Evolutionary conservation across 2,113 vertebrate species (phyloP), one percentile per base, ranked within the genome.

Genomic region (Neolamprologus ventralis): DNA sequence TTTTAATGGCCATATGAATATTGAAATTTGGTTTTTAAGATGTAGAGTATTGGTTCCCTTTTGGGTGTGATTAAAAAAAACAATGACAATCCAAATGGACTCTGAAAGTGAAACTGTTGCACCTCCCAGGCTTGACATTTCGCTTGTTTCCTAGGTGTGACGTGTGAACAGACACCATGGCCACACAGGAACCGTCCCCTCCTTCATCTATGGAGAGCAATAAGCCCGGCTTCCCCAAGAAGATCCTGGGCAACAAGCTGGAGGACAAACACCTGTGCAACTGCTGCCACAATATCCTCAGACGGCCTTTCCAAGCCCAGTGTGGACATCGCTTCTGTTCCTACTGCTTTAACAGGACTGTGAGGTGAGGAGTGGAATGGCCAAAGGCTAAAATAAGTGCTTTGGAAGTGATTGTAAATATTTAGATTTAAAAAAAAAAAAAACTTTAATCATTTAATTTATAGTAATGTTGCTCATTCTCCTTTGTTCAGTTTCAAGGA

Each of bases 271-370:
- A 99, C 92, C 96, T 99, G 91, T 99, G 99, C 83, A 98, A 98
- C 0, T 97, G 97, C 55, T 99, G 99, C 80, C 96, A 96, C 92
- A 97, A 98, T 21, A 97, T 99, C 3, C 90, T 99, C 17, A 93
- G 98, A 80, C 95, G 98, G 58, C 99, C 99, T 0, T 97, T 98
- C 78, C 99, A 99, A 87, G 98, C 98, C 0, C 98, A 99, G 96
- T 99, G 99, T 1, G 99, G 99, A 35, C 99, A 99, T 87, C 98
- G 99, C 68, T 99, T 98, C 96, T 99, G 99, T 78, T 98, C 97
- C 33, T 97, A 94, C 87, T 99, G 98, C 84, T 97, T 99, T 87
- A 97, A 96, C 93, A 92, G 94, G 91, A 94, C 95, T 7, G 95
- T 96, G n/a, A 96, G 95, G 96, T 96, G 84, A 91, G 79, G 12